Percentiles rank a stretch among this genome's conserved stretches.
phyloP scores from a whole-genome alignment of 2,888 invertebrate species.

The Drosophila gaucha region DNA sequence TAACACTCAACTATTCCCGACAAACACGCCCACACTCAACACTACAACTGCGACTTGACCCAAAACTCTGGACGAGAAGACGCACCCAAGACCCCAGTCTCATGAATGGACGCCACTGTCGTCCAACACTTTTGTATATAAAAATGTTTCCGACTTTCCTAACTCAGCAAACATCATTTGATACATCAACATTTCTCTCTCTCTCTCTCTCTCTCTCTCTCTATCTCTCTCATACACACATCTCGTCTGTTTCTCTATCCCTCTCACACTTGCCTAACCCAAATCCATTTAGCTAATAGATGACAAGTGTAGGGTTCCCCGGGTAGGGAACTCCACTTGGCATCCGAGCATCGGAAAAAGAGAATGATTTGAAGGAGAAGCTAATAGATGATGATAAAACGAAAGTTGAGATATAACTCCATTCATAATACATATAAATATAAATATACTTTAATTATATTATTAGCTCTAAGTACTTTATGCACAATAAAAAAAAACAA shows the following conservation, averaged over 20 bases:
- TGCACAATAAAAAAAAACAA: constrained; percentile 84
- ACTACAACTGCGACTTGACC: constrained; percentile 44
- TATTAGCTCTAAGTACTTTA: constrained; percentile 82
- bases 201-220: constrained; percentile 8
- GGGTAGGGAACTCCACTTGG: constrained; percentile 62
- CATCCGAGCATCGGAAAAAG: constrained; percentile 51
- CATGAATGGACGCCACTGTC: constrained; percentile 42
- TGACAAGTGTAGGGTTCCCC: constrained; percentile 67
- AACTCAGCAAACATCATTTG: constrained; percentile 19
- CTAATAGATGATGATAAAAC: constrained; percentile 57
- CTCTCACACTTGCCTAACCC: constrained; percentile 40
- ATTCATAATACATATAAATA: constrained; percentile 71
- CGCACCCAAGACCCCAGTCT: constrained; percentile 25
- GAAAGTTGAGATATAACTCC: constrained; percentile 56
- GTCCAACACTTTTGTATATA: constrained; percentile 77
- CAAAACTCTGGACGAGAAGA: constrained; percentile 45
- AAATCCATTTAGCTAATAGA: constrained; percentile 68
- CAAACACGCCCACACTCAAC: constrained; percentile 36
- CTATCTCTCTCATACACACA: constrained; percentile 4
- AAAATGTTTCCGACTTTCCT: constrained; percentile 54
- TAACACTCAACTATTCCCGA: constrained; percentile 38
- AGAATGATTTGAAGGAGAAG: constrained; percentile 17
- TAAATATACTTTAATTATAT: constrained; percentile 78
- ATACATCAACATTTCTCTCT: constrained; percentile 18
- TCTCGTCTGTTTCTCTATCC: constrained; percentile 15